Base-by-base conservation (phyloP, 92 coral and sea anemone genomes). In the Umimayanthus chanpuru region DNA sequence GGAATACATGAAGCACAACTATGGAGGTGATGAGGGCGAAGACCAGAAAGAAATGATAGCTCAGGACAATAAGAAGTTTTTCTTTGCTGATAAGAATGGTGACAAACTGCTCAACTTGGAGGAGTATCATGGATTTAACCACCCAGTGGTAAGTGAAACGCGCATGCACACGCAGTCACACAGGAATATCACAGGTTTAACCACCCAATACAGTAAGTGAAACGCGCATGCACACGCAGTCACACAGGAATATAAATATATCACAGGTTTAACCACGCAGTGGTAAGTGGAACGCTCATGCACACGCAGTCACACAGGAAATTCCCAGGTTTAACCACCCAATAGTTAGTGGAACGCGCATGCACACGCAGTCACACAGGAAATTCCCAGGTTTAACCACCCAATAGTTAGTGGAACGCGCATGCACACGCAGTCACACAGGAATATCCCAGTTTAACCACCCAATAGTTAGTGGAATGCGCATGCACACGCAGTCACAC, bases 1-100 rank as follows among this genome's bases (percentile, higher is more conserved):
- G 41, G 98, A 95, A 66, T 95, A 89, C 92, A 87, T 85, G 74
- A 95, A 95, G 81, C 93, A 91, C 64, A 95, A 93, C 81, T 95
- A 53, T 89, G 88, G 82, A 20, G 98, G 92, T 5, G 89, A 81
- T 18, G 92, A 90, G 39, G 93, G 92, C 18, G 98, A 95, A 53
- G 89, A 82, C 29, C 88, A 91, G 58, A 89, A 89, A 50, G 94
- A 95, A 56, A 95, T 93, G 88, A 93, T 90, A 92, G 74, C 66
- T 41, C 93, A 93, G 81, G 98, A 95, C 77, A 93, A 93, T 36
- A 93, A 89, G 29, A 93, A 93, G 79, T 95, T 95, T 80, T 86
- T 87, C 41, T 88, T 89, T 56, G 96, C 98, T 79, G 98, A 95
- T 85, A 86, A 49, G 12, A 85, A 95, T 87, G 96, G 96, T 25